Evolutionary conservation across 2,797 vertebrate species (phyloP), one percentile per base, ranked within the genome.

Genomic region (Trematomus bernacchii): DNA sequence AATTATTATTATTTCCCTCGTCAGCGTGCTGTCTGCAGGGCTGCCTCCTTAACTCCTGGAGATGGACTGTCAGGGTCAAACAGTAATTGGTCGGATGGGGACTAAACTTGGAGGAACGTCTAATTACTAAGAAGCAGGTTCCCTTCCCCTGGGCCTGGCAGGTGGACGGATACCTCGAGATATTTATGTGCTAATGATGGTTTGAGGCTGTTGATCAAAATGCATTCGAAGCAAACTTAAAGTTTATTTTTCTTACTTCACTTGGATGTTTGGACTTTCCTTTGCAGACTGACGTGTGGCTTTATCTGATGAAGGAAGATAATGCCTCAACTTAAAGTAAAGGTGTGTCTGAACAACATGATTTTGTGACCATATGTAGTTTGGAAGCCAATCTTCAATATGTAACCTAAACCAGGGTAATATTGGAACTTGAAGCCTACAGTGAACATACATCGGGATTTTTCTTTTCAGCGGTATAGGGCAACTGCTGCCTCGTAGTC

Each of bases 81-180:
- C 55, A 42, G 84, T 85, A 87, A 89, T 84, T 90, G 86, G 83
- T 81, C 83, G 73, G 71, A 58, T 37, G 43, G 79, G 74, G 82
- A 83, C 62, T 50, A 46, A 10, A 30, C 63, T 68, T 21, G 66
- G 68, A 80, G 76, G 57, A 84, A 23, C 47, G 10, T 80, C 60
- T 87, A 79, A 89, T 90, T 79, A 72, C 64, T 10, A 58, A 76
- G 70, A 73, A 71, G 70, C 43, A 65, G 58, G 27, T 58, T 37
- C 48, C 60, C 69, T 33, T 62, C 44, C 27, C 9, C 13, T 10
- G 37, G 18, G 52, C 51, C 62, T 33, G 6, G 1, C 65, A 81
- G 75, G 59, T 66, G 27, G 37, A 69, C 7, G 0, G 33, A 54
- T 52, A 21, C 55, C 18, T 37, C 19, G 13, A 71, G 42, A 58